phyloP scores from a whole-genome alignment of 1,140 invertebrate species.

The Zaprionus capensis region DNA sequence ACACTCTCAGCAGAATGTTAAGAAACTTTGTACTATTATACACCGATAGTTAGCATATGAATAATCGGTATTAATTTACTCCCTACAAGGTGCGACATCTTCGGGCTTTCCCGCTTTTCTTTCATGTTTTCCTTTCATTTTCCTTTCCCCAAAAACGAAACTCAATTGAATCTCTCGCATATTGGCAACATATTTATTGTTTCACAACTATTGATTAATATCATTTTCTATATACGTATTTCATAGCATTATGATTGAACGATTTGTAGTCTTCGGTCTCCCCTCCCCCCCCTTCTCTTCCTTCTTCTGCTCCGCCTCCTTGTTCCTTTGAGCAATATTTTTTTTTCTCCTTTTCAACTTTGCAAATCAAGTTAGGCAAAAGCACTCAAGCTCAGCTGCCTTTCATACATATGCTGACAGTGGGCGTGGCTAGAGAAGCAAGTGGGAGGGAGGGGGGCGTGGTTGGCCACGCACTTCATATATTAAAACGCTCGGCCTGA shows the following conservation, averaged over 20 bases:
- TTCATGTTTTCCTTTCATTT: too few relatives aligned
- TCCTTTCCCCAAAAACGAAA: too few relatives aligned
- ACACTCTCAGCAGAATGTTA: too few relatives aligned
- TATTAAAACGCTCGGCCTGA: slow-evolving; percentile 59
- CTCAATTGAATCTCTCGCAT: background rate
- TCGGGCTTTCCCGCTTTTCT: too few relatives aligned
- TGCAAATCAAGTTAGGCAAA: slow-evolving; percentile 9
- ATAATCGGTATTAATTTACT: too few relatives aligned
- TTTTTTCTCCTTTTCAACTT: background rate
- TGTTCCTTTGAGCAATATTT: background rate
- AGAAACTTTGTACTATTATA: too few relatives aligned
- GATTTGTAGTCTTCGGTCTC: background rate
- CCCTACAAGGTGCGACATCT: too few relatives aligned
- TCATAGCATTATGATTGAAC: slow-evolving; percentile 3
- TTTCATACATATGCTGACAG: slow-evolving; percentile 17
- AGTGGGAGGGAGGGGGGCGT: slow-evolving; percentile 5
- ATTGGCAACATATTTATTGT: background rate
- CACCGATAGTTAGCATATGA: too few relatives aligned
- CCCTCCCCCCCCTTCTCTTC: too few relatives aligned
- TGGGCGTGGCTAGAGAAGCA: slow-evolving; percentile 26
- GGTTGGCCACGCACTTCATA: slow-evolving; percentile 43
- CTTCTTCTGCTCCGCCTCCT: background rate
- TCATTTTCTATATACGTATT: slow-evolving; percentile 2
- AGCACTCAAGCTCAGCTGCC: slow-evolving; percentile 5
- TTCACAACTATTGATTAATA: background rate